Percentiles rank a stretch among this genome's conserved stretches.
These are phyloP conservation scores for Protodeltote pygarga DNA, from an alignment of 2,888 invertebrate genomes.

Conservation along the genomic window DNA sequence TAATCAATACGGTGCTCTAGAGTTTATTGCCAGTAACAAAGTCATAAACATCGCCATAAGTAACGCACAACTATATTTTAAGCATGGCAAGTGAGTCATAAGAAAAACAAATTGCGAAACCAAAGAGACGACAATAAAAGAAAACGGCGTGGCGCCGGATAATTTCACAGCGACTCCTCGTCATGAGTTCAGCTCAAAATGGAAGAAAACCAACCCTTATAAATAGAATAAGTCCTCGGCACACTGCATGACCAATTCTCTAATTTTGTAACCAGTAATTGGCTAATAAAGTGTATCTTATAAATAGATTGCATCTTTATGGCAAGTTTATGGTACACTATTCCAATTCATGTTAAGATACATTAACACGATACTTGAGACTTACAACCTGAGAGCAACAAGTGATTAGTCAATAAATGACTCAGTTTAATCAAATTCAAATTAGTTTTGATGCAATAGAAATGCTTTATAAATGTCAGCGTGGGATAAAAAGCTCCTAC, in stretches of 20 bases:
- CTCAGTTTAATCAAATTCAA: slow-evolving; percentile 30
- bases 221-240: slow-evolving; percentile 70
- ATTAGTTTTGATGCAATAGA: slow-evolving; percentile 19
- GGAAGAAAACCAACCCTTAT: slow-evolving; percentile 74
- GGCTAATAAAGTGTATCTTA: slow-evolving; percentile 47
- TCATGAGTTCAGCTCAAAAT: slow-evolving; percentile 70
- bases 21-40: slow-evolving; percentile 40
- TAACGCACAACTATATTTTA: slow-evolving; percentile 60
- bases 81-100: slow-evolving; percentile 77
- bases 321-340: slow-evolving; percentile 28
- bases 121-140: slow-evolving; percentile 73
- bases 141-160: slow-evolving; percentile 77
- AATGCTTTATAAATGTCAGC: slow-evolving; percentile 35
- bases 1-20: slow-evolving; percentile 13
- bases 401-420: slow-evolving; percentile 36
- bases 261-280: slow-evolving; percentile 70
- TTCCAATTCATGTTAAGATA: slow-evolving; percentile 32
- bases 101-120: slow-evolving; percentile 70
- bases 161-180: slow-evolving; percentile 72
- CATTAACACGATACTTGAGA: slow-evolving; percentile 23
- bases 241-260: slow-evolving; percentile 79
- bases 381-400: slow-evolving; percentile 27
- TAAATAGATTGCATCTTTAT: slow-evolving; percentile 51
- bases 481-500: slow-evolving; percentile 47
- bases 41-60: slow-evolving; percentile 49